Evolutionary conservation across 2,113 vertebrate genomes (phyloP).

Genomic region (Athene cunicularia): DNA sequence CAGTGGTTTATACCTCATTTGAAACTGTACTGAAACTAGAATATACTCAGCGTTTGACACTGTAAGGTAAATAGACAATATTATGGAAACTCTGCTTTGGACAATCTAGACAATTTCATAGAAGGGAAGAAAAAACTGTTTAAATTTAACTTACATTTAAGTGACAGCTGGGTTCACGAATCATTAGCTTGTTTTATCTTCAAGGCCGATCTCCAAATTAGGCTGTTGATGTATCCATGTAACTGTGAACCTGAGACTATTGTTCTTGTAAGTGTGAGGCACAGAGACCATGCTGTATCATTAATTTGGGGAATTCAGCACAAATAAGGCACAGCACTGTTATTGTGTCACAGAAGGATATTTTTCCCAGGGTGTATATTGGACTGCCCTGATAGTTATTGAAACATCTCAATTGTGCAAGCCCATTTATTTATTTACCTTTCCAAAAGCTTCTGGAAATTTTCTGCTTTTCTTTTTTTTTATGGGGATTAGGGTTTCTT

Average conservation of each 20-base stretch:
- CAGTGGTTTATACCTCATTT: background rate
- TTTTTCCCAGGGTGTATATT: background rate
- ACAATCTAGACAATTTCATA: background rate
- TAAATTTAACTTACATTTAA: background rate
- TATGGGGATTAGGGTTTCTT: background rate
- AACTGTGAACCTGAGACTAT: background rate
- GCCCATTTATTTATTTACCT: background rate
- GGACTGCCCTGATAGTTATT: background rate
- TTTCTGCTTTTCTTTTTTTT: background rate
- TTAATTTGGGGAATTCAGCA: slow-evolving; percentile 30
- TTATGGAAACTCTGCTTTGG: background rate
- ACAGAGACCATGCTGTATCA: background rate
- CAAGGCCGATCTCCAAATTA: background rate
- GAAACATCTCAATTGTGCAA: background rate
- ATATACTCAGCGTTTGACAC: background rate
- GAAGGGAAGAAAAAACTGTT: background rate
- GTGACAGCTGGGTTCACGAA: background rate
- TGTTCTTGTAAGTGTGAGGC: background rate
- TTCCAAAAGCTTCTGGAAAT: background rate
- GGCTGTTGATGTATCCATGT: background rate
- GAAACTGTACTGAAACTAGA: background rate
- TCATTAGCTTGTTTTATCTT: background rate
- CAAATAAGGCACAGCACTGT: background rate
- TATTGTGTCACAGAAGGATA: background rate
- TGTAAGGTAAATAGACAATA: background rate